Evolutionary conservation across 2,888 invertebrate genomes (phyloP), one percentile per base, ranked within the genome.

Genomic region (Sinotaia quadrata): DNA sequence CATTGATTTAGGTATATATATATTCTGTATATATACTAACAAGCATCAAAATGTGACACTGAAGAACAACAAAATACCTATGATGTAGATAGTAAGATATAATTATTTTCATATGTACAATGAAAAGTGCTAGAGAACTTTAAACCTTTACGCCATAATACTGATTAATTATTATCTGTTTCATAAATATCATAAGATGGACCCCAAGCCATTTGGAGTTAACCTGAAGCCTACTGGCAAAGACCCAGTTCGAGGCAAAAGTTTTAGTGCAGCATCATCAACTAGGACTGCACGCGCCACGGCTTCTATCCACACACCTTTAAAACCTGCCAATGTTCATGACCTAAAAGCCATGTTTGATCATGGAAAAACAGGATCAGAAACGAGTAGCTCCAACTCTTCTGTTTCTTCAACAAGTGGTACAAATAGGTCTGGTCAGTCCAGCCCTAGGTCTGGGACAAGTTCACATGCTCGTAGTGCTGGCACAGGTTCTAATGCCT

Each of bases 331-430:
- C n/a, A 79, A 77, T 65, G 73, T 79, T 21, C 73, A 73, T 8
- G 77, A 79, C 63, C 65, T 79, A 8, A 79, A 76, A 65, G 77
- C 74, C 15, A 79, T 74, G 72, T 79, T 79, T 72, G 77, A 79
- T 34, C 60, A 65, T 18, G 67, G 70, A 8, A 74, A 72, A 56
- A 27, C 36, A 8, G 68, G 57, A 7, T 33, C 44, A 34, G 62
- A 24, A 4, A 41, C 37, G 27, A 56, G 34, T 18, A 69, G 36
- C 21, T n/a, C n/a, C n/a, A n/a, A n/a, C n/a, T n/a, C n/a, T n/a
- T n/a, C n/a, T n/a, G n/a, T n/a, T n/a, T n/a, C n/a, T n/a, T n/a
- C n/a, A n/a, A n/a, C n/a, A n/a, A n/a, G n/a, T n/a, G n/a, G n/a
- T n/a, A n/a, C n/a, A n/a, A n/a, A n/a, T 12, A 24, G 52, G 36